These are phyloP conservation scores for Carpatolechia fugitivella DNA, from an alignment of 2,888 invertebrate genomes.

Conservation along the genomic window DNA sequence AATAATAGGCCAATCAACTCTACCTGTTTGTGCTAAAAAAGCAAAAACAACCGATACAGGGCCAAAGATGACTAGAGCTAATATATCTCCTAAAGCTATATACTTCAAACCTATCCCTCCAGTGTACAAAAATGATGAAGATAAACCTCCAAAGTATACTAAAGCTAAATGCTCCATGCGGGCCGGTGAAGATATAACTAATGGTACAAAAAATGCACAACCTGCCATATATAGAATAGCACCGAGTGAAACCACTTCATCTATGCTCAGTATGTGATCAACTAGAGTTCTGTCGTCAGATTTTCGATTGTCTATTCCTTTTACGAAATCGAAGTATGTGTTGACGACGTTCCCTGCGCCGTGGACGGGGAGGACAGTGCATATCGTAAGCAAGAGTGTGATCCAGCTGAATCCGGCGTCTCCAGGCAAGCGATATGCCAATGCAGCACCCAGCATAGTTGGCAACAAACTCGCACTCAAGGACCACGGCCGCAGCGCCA, in stretches of 20 bases:
- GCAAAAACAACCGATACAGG: conserved; percentile 96
- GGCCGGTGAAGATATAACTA: conserved; percentile 90
- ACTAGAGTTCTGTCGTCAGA: conserved; percentile 96
- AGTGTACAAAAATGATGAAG: conserved; percentile 97
- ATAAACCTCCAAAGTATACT: conserved; percentile 96
- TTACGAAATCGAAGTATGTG: conserved; percentile 96
- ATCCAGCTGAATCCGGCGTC: conserved; percentile 88
- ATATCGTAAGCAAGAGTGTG: conserved; percentile 88
- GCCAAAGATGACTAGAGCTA: conserved; percentile 95
- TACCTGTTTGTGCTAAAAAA: conserved; percentile 94
- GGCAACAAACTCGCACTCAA: conserved; percentile 94
- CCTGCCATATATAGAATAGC: conserved; percentile 93
- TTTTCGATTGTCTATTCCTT: conserved; percentile 95
- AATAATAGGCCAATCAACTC: conserved; percentile 93
- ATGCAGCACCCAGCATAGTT: conserved; percentile 91
- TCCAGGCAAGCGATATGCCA: conserved; percentile 91
- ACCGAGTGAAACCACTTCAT: conserved; percentile 91
- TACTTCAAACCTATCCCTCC: conserved; percentile 98
- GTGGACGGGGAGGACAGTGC: conserved; percentile 94
- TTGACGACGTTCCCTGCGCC: conserved; percentile 98
- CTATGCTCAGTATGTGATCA: conserved; percentile 88
- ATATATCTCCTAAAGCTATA: conserved; percentile 95
- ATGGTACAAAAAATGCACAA: conserved; percentile 88
- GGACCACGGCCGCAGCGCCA: conserved; percentile 96
- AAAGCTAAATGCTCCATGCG: conserved; percentile 96